Conservation (phyloP, 2,797 vertebrate genomes). For the Poeciliopsis paucimaculata region DNA sequence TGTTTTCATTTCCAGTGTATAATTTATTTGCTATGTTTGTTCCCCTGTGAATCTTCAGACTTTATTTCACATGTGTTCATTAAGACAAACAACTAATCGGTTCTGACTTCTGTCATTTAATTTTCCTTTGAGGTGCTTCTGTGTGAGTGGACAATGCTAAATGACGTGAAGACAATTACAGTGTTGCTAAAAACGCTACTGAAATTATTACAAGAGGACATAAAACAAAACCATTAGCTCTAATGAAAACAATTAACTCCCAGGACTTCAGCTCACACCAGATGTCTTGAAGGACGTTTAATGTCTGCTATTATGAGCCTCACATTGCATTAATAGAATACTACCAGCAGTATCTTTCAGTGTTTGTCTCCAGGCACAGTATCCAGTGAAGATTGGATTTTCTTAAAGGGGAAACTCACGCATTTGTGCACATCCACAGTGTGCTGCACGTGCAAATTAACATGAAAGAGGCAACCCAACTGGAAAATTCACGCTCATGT, state of each 20-base stretch:
- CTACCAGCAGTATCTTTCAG: slow-evolving; percentile 31
- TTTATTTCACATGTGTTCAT: not conserved
- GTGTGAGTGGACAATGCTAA: not conserved
- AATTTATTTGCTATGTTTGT: not conserved
- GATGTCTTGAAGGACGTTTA: slow-evolving; percentile 14
- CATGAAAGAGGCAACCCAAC: slow-evolving; percentile 16
- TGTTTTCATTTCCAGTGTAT: not conserved
- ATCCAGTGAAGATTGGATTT: slow-evolving; percentile 27
- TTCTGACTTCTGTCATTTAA: not conserved
- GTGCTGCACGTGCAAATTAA: slow-evolving; percentile 24
- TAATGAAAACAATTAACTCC: slow-evolving; percentile 16
- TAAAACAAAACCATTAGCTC: not conserved
- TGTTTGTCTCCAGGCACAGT: slow-evolving; percentile 23
- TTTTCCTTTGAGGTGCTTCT: not conserved
- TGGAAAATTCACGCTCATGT: slow-evolving; percentile 26
- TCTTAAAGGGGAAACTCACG: slow-evolving; percentile 21
- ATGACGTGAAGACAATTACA: not conserved
- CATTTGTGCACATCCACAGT: slow-evolving; percentile 22
- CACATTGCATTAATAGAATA: slow-evolving; percentile 4
- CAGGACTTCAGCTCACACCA: not conserved
- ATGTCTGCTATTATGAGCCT: slow-evolving; percentile 14
- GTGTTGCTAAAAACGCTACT: not conserved
- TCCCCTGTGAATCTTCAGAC: not conserved
- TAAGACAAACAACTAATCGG: not conserved
- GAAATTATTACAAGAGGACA: not conserved